Evolutionary conservation across 1,140 invertebrate genomes (phyloP).

Genomic region (Drosophila pallidifrons): DNA sequence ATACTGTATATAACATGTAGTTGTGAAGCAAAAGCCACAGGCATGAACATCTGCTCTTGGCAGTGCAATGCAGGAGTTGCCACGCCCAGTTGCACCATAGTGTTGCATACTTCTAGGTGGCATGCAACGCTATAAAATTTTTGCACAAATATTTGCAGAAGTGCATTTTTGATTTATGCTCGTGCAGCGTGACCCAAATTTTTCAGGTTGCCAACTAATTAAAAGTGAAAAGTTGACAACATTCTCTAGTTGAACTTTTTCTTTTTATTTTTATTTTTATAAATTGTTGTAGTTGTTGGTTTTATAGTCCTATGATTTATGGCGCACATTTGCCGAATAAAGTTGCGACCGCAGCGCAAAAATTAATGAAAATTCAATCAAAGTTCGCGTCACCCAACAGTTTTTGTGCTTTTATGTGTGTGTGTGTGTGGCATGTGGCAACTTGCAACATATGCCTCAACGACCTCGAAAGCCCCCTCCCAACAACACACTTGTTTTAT

Average conservation of each 20-base stretch:
- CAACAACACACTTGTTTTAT: conserved; percentile 33
- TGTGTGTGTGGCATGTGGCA: conserved; percentile 11
- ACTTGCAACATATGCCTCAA: conserved; percentile 58
- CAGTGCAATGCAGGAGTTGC: neutral
- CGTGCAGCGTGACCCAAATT: conserved; percentile 71
- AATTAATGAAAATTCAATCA: conserved; percentile 82
- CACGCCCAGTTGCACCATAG: conserved; percentile 26
- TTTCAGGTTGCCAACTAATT: conserved; percentile 72
- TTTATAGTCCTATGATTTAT: conserved; percentile 65
- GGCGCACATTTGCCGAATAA: conserved; percentile 49
- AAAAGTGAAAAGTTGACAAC: conserved; percentile 82
- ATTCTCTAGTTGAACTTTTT: conserved; percentile 69
- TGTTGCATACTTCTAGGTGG: conserved; percentile 63
- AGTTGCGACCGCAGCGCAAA: conserved; percentile 67
- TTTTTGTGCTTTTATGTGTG: neutral
- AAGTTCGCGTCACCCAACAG: conserved; percentile 54
- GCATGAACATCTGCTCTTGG: conserved; percentile 17
- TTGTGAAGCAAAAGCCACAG: conserved; percentile 16
- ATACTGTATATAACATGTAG: neutral
- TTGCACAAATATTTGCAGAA: conserved; percentile 69
- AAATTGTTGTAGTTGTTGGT: conserved; percentile 1
- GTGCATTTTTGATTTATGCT: conserved; percentile 77
- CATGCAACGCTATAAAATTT: conserved; percentile 46
- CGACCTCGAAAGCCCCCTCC: conserved; percentile 21
- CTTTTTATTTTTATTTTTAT: neutral